Percentiles rank a stretch among this genome's conserved stretches.
Conservation (phyloP, 2,797 vertebrate genomes). For the Poeciliopsis paucimaculata region DNA sequence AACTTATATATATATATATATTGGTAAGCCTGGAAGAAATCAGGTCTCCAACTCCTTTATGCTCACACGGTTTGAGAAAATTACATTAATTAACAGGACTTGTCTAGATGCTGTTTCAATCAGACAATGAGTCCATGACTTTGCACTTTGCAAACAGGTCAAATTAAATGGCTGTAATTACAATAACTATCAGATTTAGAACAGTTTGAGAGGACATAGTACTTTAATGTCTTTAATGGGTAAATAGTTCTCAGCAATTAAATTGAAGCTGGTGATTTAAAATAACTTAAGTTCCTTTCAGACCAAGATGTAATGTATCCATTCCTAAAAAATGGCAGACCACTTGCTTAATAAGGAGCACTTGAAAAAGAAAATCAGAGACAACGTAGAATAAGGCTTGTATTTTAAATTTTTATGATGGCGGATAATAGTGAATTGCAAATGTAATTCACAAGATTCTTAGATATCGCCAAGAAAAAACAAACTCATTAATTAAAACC, state of each 20-base stretch:
- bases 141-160: constrained; percentile 37
- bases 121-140: constrained; percentile 16
- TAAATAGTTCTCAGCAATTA: constrained; percentile 21
- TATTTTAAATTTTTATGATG: constrained; percentile 22
- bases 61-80: constrained; percentile 7
- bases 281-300: constrained; percentile 23
- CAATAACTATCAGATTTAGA: neutral
- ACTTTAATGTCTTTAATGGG: constrained; percentile 20
- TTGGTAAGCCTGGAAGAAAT: constrained; percentile 16
- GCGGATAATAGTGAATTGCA: constrained; percentile 45
- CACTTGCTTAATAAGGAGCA: constrained; percentile 18
- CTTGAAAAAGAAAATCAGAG: constrained; percentile 52
- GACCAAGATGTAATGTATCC: constrained; percentile 23
- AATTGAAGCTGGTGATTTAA: constrained; percentile 21
- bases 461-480: constrained; percentile 34
- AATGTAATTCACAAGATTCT: constrained; percentile 38
- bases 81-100: neutral
- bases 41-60: constrained; percentile 9
- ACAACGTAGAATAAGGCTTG: constrained; percentile 30
- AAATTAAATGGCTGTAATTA: constrained; percentile 22
- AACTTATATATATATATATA: neutral
- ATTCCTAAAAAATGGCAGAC: constrained; percentile 40
- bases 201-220: constrained; percentile 17
- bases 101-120: constrained; percentile 23
- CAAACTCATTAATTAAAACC: constrained; percentile 34